Evolutionary conservation across 1,140 invertebrate genomes (phyloP), one percentile per base, ranked within the genome.

Genomic region (Ips nitidus): DNA sequence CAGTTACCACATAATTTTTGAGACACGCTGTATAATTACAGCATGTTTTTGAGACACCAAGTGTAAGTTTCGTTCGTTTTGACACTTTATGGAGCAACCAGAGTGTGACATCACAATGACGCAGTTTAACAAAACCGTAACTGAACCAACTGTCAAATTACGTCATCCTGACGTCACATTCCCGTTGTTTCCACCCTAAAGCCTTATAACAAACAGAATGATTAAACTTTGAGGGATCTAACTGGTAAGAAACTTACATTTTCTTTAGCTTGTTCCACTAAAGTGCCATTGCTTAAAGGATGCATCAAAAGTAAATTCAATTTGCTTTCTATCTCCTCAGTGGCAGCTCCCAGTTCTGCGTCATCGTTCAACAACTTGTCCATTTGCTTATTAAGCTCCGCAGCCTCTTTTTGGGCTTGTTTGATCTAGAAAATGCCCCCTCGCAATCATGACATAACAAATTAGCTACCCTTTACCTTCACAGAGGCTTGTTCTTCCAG

Each of bases 341-440:
- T 89, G 52, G 91, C 84, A 5, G 83, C 84, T 71, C 84, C 86
- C 45, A 97, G 81, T 65, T 91, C 88, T 4, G 94, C 91, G 79
- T 94, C 90, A 58, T 91, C 88, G 50, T 88, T 86, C 7, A 97
- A 91, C 1, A 93, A 91, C 56, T 88, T 83, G 64, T 90, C 88
- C 1, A 94, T 91, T 74, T 91, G 90, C 59, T 84, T 85, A 45
- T 87, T 86, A 62, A 96, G 94, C 39, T 85, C 83, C 65, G 91
- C 89, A 0, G 94, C 93, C 75, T 92, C 84, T 80, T 88, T 36
- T 81, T 1, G 89, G 91, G 3, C 91, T 91, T 77, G 90, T 86
- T 74, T 90, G 85, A 7, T 89, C 89, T 75, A 85, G 47, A 47
- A 62, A 7, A 55, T 37, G 4, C 52, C 22, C 22, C 22, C 22